Percentiles rank a stretch among this genome's conserved stretches.
Conservation (phyloP, 1,140 invertebrate species). For the Pseudomyrmex concolor region DNA sequence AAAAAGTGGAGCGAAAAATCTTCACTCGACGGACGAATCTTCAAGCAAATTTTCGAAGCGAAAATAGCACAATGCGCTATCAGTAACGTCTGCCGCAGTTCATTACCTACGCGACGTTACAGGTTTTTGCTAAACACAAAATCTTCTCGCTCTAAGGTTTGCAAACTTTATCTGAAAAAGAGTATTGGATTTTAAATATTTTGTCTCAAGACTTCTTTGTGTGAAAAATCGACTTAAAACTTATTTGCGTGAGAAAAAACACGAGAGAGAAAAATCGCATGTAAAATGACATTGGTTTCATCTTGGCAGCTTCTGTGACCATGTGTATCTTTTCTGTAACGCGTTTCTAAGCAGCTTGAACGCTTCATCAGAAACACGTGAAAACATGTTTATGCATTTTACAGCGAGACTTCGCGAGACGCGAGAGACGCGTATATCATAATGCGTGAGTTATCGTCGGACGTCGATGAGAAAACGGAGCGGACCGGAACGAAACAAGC, state of each 20-base stretch:
- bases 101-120: neutral
- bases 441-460: neutral
- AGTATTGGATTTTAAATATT: neutral
- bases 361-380: neutral
- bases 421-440: neutral
- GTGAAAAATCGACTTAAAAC: neutral
- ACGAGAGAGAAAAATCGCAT: neutral
- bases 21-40: too few species aligned
- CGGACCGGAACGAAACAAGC: neutral
- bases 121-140: neutral
- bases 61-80: neutral
- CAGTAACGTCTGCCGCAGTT: constrained; percentile 27
- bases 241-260: neutral
- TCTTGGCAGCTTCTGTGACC: neutral
- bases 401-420: constrained; percentile 1
- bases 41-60: neutral
- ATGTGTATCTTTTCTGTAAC: neutral
- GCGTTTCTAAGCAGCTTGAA: neutral
- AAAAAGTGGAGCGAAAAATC: constrained; percentile 30
- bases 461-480: neutral
- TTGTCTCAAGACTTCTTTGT: neutral
- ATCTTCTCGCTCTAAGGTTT: neutral
- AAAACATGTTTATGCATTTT: constrained; percentile 41
- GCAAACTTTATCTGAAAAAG: neutral
- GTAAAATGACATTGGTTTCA: neutral